These are phyloP conservation scores for Trichogramma evanescens DNA, from an alignment of 2,888 invertebrate species.

Conservation along the genomic window DNA sequence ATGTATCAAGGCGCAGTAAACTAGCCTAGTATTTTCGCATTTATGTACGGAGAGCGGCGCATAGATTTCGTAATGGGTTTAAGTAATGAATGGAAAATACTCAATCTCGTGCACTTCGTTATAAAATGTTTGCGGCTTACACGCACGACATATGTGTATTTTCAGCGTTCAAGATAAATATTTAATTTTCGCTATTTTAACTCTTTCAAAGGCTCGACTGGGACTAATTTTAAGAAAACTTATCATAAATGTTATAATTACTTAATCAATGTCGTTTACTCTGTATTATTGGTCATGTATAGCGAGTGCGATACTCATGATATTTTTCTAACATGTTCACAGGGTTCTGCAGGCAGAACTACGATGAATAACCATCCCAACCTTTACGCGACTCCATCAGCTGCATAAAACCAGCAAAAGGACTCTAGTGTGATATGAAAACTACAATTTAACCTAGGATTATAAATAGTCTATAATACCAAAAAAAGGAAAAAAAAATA, in stretches of 20 bases:
- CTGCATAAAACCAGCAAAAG: constrained; percentile 25
- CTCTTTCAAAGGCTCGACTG: neutral
- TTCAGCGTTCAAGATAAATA: neutral
- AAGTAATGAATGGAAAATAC: no score
- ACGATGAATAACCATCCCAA: constrained; percentile 22
- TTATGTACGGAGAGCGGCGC: no score
- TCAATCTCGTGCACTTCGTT: no score
- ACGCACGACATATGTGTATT: no score
- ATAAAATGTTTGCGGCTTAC: no score
- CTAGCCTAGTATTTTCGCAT: no score
- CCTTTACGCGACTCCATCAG: constrained; percentile 21
- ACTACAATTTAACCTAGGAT: neutral
- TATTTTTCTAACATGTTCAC: constrained; percentile 18
- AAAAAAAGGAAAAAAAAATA: constrained; percentile 13
- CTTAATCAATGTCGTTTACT: no score
- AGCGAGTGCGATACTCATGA: neutral
- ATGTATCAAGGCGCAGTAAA: no score
- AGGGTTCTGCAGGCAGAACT: constrained; percentile 42
- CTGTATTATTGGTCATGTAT: no score
- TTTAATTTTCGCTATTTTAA: neutral
- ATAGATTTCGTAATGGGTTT: no score
- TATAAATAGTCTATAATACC: neutral
- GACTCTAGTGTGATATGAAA: constrained; percentile 36
- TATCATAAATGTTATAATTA: no score
- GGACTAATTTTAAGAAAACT: no score